Conservation (phyloP, 1,140 invertebrate species). For the Zaprionus africanus region DNA sequence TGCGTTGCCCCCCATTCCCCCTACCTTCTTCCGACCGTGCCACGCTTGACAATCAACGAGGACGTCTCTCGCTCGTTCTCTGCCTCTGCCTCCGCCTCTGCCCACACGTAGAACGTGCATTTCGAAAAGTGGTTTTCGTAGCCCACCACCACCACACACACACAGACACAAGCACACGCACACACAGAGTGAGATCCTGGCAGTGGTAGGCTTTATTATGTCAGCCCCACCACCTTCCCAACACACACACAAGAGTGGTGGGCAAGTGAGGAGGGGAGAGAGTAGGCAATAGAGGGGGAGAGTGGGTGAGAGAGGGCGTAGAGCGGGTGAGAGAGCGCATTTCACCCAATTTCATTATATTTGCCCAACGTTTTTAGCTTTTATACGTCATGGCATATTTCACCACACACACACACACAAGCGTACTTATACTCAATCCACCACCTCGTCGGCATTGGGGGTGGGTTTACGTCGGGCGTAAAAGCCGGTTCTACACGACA, state of each 20-base stretch:
- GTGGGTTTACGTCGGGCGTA: conserved; percentile 15
- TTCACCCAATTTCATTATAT: conserved; percentile 83
- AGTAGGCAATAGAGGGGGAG: neutral
- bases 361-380: conserved; percentile 83
- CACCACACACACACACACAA: conserved; percentile 68
- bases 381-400: conserved; percentile 83
- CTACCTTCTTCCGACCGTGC: conserved; percentile 24
- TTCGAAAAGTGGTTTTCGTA: conserved; percentile 80
- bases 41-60: conserved; percentile 61
- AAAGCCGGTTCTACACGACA: conserved; percentile 33
- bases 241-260: conserved; percentile 6
- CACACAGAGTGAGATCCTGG: conserved; percentile 20
- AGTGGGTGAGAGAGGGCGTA: neutral
- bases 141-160: conserved; percentile 45
- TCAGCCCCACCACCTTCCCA: conserved; percentile 31
- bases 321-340: conserved; percentile 38
- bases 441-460: conserved; percentile 24
- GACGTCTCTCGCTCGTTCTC: conserved; percentile 32
- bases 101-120: conserved; percentile 72
- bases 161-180: conserved; percentile 24
- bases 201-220: conserved; percentile 79
- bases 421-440: conserved; percentile 34
- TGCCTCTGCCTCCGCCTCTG: conserved; percentile 12
- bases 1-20: conserved; percentile 41
- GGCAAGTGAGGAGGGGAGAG: conserved; percentile 15